Base-by-base conservation (phyloP, 1,140 invertebrate species). In the Sitophilus oryzae region DNA sequence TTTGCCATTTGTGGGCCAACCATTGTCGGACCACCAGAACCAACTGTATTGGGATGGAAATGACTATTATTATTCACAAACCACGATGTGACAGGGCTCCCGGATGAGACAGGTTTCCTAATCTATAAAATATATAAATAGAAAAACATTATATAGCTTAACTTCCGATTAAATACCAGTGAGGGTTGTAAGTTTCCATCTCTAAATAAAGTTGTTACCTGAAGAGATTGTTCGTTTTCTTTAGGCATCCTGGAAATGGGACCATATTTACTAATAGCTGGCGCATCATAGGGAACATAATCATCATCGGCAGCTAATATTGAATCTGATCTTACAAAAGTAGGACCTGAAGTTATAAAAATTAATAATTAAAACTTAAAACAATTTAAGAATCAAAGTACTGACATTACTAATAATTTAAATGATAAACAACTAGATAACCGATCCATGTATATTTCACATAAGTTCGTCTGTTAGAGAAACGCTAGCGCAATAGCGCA, bases 231-330 rank as follows among this genome's bases (percentile, higher is more conserved):
- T 42, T 40, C 57, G n/a, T 63, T 55, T 15, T 76, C 68, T 57
- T 80, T 80, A 19, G 78, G 77, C 66, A 83, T 74, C 56, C 86
- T 77, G n/a, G 85, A 89, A 57, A 90, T 90, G 1, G 88, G 86
- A 10, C 87, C 88, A 66, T 85, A 89, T 71, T 86, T 88, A 63
- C 82, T 88, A 15, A 82, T 80, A 15, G 82, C 69, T 18, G 85
- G 80, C 14, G 80, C 75, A 65, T 88, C 86, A 70, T 88, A 88
- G 3, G 88, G 85, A 36, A 88, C 79, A 61, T 84, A 84, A 62
- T 83, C 79, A 64, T 86, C 84, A 58, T 86, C 86, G 46, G 85
- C 83, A 21, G 83, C 79, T 53, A 82, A 66, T 60, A 84, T 78
- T 18, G 79, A 77, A 65, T 84, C 82, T 16, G 80, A 78, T 46